Conservation (phyloP, 2,113 vertebrate species). For the Pseudopipra pipra region DNA sequence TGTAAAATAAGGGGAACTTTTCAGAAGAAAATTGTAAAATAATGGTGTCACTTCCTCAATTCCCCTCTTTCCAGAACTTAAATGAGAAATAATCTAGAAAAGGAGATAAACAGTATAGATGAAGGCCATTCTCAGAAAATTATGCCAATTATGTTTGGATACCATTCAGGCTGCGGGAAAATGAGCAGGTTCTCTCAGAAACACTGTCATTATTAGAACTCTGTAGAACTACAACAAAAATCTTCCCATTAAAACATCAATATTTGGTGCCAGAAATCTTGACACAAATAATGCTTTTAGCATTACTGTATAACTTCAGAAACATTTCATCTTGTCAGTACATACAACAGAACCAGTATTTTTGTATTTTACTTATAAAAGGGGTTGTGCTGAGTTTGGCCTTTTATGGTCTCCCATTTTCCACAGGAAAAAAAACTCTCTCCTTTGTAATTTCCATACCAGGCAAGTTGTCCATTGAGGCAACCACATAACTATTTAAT, state of each 20-base stretch:
- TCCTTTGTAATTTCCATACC: background rate
- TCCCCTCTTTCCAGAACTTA: background rate
- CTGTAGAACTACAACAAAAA: background rate
- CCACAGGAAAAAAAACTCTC: background rate
- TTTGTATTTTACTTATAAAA: background rate
- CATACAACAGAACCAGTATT: background rate
- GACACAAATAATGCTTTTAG: background rate
- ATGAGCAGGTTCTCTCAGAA: background rate
- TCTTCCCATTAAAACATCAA: background rate
- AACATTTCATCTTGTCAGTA: background rate
- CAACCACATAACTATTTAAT: background rate
- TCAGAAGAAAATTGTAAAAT: background rate
- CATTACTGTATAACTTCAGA: background rate
- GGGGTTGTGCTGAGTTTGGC: background rate
- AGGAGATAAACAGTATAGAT: background rate
- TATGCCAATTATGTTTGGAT: background rate
- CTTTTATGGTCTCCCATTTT: slow-evolving; percentile 19
- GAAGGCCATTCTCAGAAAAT: background rate
- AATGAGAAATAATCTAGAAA: background rate
- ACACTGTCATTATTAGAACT: background rate
- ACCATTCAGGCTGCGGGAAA: background rate
- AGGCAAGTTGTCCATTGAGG: background rate
- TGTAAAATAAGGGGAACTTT: background rate
- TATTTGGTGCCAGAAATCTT: background rate
- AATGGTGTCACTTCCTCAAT: background rate